Evolutionary conservation across 2,888 invertebrate species (phyloP), one percentile per base, ranked within the genome.

Genomic region (Anoncus sp.): DNA sequence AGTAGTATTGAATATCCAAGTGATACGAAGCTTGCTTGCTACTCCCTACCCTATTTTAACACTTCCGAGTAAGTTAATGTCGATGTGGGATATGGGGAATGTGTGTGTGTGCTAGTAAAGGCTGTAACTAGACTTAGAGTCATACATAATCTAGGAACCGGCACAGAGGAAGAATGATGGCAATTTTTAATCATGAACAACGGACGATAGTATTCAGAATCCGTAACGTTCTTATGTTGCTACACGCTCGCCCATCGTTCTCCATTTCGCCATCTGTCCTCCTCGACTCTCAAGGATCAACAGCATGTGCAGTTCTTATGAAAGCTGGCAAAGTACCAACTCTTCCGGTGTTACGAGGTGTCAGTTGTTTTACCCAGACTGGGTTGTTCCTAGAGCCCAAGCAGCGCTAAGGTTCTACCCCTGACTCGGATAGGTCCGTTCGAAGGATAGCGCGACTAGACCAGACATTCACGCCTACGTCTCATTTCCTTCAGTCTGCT

Each of bases 251-350:
- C 67, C 55, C 35, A 63, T 67, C 49, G 20, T 45, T 69, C 31
- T 51, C 35, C 14, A 43, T 55, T 35, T 66, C 47, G 22, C 47
- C 16, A 16, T 27, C 22, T 60, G 60, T 40, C 22, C 27, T 20
- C 16, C 12, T 24, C 6, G 27, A 31, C 49, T 62, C 77, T 78
- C 81, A 82, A 81, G 81, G 81, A 84, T 85, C 83, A 84, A 79
- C 83, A 82, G 86, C 85, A 87, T 88, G 86, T 85, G 85, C 84
- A 86, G 83, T 90, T 89, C 89, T 90, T 89, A 88, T 88, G 88
- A 87, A 89, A 88, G 88, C 88, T 90, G 89, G 89, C 89, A 80
- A 65, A 74, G 82, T 81, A 86, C 88, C 90, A 89, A 89, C 85
- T 85, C 83, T 81, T 76, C 83, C 86, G 87, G 89, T 88, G n/a